A percentile compares a stretch with the other conserved stretches of the same genome.
Conservation (phyloP, 2,888 invertebrate genomes). For the Cheilosia grossa region DNA sequence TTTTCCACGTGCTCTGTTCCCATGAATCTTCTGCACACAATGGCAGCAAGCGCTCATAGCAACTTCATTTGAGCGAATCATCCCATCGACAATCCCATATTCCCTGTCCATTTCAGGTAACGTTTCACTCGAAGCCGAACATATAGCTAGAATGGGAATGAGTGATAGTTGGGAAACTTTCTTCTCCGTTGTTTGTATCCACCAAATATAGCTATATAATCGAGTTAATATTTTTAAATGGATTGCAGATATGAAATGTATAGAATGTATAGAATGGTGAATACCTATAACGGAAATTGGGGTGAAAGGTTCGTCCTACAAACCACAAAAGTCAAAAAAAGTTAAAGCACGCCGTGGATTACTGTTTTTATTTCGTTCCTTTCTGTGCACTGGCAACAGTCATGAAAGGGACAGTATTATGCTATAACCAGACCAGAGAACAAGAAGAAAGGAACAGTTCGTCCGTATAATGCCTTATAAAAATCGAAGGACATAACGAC, state of each 20-base stretch:
- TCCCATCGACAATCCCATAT: conserved; percentile 25
- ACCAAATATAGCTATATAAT: not conserved
- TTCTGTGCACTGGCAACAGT: not conserved
- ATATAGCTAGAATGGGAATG: not conserved
- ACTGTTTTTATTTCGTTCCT: conserved; percentile 13
- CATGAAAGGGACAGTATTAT: conserved; percentile 10
- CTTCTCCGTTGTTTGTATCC: not conserved
- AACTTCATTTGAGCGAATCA: conserved; percentile 33
- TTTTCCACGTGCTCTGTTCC: conserved; percentile 60
- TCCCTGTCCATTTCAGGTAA: conserved; percentile 25
- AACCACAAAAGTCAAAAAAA: conserved; percentile 26
- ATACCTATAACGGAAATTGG: not conserved
- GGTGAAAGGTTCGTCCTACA: conserved; percentile 1
- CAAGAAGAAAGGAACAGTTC: conserved; percentile 15
- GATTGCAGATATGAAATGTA: too few relatives aligned
- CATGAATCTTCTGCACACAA: conserved; percentile 50
- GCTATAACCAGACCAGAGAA: conserved; percentile 3
- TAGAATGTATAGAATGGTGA: too few relatives aligned
- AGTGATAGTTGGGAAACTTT: not conserved
- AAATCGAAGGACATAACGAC: conserved; percentile 49
- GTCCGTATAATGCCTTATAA: conserved; percentile 30
- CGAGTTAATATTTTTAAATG: not conserved
- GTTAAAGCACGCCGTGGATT: conserved; percentile 8
- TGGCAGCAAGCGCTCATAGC: conserved; percentile 27
- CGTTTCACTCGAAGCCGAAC: conserved; percentile 12